Evolutionary conservation across 2,888 invertebrate genomes (phyloP), one percentile per base, ranked within the genome.

Genomic region (Andrena bicolor): DNA sequence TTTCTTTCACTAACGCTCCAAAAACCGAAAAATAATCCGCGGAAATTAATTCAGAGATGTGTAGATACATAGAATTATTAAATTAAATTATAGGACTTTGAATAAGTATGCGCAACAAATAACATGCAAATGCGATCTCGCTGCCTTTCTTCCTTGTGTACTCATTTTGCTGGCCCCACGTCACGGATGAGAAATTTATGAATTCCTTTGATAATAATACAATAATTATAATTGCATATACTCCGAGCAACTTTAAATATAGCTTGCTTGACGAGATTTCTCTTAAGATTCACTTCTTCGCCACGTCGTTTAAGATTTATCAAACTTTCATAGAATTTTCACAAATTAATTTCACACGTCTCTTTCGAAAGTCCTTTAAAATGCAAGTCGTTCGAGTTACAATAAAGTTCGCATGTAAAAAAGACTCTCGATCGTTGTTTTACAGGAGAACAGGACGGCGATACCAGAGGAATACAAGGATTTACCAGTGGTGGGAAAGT

Each of bases 401-500:
- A 13, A 13, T 3, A 4, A 13, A 13, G 20, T 20, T 51, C 2
- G 7, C 20, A 0, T 51, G 2, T 53, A n/a, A 20, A 20, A 2
- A 20, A 8, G 10, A 23, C n/a, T 7, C 16, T 48, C 16, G 6
- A 26, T 63, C 1, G 4, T 64, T 32, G 3, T 35, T 13, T 77
- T 48, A 53, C 20, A 86, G 89, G 82, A 91, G 90, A 93, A 92
- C 49, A 72, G 82, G 0, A 90, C 92, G 0, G 20, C 10, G 0
- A 71, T 90, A 23, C 82, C 87, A 1, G 64, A 69, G 3, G 77
- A 89, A 26, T 89, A 90, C 49, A 79, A 32, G 49, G 26, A 41
- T 4, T 77, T 92, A 49, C 91, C 92, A 13, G 26, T 90, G 8
- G 93, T 93, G 2, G 91, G 86, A 23, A 93, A 93, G 84, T 93